Percentiles rank a stretch among this genome's conserved stretches.
These are phyloP conservation scores for Buceros bicornis DNA, from an alignment of 2,797 vertebrate genomes.

Conservation along the genomic window DNA sequence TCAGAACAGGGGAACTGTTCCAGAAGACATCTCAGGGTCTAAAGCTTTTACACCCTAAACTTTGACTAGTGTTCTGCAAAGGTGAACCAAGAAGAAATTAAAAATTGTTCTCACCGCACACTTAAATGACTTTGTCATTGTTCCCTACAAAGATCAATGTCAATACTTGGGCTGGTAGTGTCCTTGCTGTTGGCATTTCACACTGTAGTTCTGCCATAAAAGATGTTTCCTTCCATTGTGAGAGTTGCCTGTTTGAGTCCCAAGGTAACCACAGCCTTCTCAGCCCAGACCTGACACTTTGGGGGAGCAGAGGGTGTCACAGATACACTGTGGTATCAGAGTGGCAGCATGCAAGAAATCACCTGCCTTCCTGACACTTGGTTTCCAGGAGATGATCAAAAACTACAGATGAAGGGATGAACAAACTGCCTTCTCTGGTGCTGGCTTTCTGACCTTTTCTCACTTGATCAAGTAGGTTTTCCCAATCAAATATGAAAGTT, in stretches of 20 bases:
- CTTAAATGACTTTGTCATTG: background rate
- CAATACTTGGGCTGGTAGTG: background rate
- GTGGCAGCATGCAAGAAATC: background rate
- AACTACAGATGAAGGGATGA: background rate
- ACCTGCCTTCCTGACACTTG: background rate
- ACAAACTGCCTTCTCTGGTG: background rate
- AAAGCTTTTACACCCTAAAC: background rate
- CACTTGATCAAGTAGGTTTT: background rate
- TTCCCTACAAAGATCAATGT: background rate
- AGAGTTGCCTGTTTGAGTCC: background rate
- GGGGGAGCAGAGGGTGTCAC: background rate
- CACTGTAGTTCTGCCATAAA: background rate
- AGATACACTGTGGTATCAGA: background rate
- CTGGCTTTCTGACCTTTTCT: background rate
- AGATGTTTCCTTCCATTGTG: background rate
- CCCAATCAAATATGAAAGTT: background rate
- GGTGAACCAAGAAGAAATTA: background rate
- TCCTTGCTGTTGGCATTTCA: background rate
- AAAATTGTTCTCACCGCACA: background rate
- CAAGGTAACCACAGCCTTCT: background rate
- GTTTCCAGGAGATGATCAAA: background rate
- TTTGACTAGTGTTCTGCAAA: background rate
- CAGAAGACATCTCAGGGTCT: background rate
- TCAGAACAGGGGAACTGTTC: background rate
- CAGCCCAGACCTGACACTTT: background rate